These are phyloP conservation scores for Xenotilapia caudafasciata DNA, from an alignment of 2,113 vertebrate genomes.

Conservation along the genomic window DNA sequence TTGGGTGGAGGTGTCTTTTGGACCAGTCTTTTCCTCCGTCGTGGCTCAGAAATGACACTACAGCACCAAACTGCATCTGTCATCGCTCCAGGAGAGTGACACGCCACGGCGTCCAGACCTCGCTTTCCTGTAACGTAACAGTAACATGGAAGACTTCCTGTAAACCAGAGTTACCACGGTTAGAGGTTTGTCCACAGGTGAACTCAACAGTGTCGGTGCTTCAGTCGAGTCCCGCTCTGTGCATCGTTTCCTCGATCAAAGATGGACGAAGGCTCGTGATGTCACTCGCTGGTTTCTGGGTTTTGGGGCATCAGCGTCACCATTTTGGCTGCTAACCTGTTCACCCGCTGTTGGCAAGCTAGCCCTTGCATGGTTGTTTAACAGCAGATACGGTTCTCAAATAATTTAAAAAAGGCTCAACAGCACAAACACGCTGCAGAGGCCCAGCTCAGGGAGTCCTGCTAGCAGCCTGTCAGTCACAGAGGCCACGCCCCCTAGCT, in stretches of 20 bases:
- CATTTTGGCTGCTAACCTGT: neutral
- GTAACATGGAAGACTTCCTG: neutral
- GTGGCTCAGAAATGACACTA: neutral
- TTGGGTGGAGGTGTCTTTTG: neutral
- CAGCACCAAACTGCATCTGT: neutral
- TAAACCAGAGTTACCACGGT: neutral
- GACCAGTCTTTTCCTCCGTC: fast-evolving
- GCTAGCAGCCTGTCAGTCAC: neutral
- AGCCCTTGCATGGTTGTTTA: neutral
- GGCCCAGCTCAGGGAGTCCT: neutral
- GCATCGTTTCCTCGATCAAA: neutral
- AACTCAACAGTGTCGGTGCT: neutral
- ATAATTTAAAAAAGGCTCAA: neutral
- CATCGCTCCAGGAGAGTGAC: fast-evolving
- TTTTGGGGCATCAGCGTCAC: neutral
- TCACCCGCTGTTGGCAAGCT: neutral
- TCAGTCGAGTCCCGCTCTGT: neutral
- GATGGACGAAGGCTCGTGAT: neutral
- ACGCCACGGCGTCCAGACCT: neutral
- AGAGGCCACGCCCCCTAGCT: neutral
- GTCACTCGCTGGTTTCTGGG: neutral
- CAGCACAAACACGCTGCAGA: neutral
- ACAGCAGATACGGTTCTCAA: neutral
- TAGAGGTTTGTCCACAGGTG: neutral
- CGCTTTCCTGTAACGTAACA: fast-evolving